These are phyloP conservation scores for Tarsius wallacei DNA, from an alignment of 2,797 vertebrate genomes.

Conservation along the genomic window DNA sequence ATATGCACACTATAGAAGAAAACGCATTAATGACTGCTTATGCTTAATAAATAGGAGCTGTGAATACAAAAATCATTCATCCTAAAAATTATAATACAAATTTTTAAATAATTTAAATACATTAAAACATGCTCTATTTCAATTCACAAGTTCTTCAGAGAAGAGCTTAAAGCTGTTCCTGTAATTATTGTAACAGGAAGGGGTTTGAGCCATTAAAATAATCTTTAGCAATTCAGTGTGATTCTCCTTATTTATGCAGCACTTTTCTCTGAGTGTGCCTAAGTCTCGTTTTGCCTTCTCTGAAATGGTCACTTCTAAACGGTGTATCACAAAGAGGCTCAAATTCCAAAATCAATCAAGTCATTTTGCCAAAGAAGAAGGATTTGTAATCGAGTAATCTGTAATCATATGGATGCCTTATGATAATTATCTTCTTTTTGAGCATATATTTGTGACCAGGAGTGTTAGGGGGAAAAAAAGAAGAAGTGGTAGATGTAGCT, in stretches of 20 bases:
- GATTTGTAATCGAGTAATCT: conserved; percentile 85
- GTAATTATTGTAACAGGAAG: conserved; percentile 89
- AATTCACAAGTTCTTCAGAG: conserved; percentile 84
- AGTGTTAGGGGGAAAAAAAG: conserved; percentile 66
- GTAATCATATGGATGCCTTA: conserved; percentile 88
- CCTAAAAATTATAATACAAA: conserved; percentile 79
- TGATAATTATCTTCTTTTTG: conserved; percentile 88
- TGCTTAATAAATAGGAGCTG: conserved; percentile 50
- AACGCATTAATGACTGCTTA: conserved; percentile 54
- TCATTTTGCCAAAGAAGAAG: conserved; percentile 78
- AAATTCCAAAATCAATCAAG: conserved; percentile 89
- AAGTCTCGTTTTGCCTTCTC: conserved; percentile 66
- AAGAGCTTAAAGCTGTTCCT: conserved; percentile 85
- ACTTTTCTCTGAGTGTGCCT: conserved; percentile 74
- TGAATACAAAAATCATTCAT: conserved; percentile 65
- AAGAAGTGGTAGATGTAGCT: conserved; percentile 57
- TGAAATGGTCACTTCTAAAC: conserved; percentile 86
- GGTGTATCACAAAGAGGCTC: conserved; percentile 78
- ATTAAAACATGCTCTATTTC: conserved; percentile 84
- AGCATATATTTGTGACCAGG: conserved; percentile 88
- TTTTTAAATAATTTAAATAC: conserved; percentile 81
- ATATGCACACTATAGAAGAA: conserved; percentile 28
- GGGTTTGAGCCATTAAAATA: conserved; percentile 89
- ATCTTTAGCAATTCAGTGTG: conserved; percentile 89
- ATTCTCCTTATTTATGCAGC: conserved; percentile 86